Percentiles rank a stretch among this genome's conserved stretches.
Conservation (phyloP, 2,797 vertebrate species). For the Enteromius treurensis region DNA sequence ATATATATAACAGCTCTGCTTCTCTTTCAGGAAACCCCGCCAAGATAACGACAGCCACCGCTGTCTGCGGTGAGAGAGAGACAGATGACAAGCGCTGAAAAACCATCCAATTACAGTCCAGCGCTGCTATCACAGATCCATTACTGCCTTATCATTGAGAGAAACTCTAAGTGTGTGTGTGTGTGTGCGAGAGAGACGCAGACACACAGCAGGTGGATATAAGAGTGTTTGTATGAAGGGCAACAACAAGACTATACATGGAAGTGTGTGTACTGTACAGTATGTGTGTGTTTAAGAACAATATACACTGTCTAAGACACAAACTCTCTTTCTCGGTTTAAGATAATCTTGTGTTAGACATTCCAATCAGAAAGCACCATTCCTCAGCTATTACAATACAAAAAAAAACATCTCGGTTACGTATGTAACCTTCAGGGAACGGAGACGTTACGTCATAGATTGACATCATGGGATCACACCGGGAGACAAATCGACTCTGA, state of each 20-base stretch:
- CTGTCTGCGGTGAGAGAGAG: conserved; percentile 39
- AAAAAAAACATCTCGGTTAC: neutral
- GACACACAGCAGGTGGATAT: conserved; percentile 4
- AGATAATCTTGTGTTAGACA: neutral
- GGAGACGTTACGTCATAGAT: no score
- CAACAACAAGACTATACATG: neutral
- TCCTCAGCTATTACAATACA: neutral
- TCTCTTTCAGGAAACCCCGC: conserved; percentile 37
- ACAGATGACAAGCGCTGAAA: conserved; percentile 42
- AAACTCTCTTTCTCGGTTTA: neutral
- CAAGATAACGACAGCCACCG: conserved; percentile 50
- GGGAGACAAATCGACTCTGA: no score
- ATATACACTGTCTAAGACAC: neutral
- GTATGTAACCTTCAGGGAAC: no score
- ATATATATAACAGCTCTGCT: conserved; percentile 35
- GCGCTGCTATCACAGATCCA: conserved; percentile 38
- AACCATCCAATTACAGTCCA: conserved; percentile 49
- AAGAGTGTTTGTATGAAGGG: conserved; percentile 3
- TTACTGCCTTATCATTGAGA: conserved; percentile 41
- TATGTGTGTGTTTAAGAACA: neutral
- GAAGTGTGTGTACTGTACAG: neutral
- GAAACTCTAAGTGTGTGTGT: conserved; percentile 1
- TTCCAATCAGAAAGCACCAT: neutral
- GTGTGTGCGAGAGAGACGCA: neutral
- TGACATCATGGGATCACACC: no score